Conservation (phyloP, 2,113 vertebrate genomes). For the Charina bottae region DNA sequence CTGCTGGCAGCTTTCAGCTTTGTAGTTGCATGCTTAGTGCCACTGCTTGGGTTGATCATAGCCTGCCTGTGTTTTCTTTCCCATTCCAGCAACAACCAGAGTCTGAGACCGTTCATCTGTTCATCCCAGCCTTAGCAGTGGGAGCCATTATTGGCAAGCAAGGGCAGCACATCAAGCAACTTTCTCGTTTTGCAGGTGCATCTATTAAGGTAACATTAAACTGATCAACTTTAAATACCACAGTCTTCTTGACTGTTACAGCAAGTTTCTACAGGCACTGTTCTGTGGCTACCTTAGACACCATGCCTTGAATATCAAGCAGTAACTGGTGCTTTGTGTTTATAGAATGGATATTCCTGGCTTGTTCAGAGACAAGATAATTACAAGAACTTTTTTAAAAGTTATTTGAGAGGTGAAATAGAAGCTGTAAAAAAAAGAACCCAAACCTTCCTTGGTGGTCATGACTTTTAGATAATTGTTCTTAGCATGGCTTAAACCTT, state of each 20-base stretch:
- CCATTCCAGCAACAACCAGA: constrained; percentile 84
- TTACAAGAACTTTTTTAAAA: constrained; percentile 68
- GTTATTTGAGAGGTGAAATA: constrained; percentile 67
- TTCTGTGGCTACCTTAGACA: neutral
- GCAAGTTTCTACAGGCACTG: constrained; percentile 61
- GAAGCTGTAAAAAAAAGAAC: constrained; percentile 56
- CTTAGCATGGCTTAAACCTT: constrained; percentile 33
- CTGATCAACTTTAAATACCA: constrained; percentile 41
- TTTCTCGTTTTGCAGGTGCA: constrained; percentile 95
- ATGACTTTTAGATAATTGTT: constrained; percentile 50
- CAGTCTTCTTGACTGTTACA: constrained; percentile 38
- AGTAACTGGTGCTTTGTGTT: constrained; percentile 63
- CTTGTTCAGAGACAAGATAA: constrained; percentile 67
- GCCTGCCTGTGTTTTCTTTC: constrained; percentile 55
- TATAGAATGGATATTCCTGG: constrained; percentile 68
- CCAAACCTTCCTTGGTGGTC: constrained; percentile 59
- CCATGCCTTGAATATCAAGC: constrained; percentile 44
- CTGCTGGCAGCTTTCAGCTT: neutral
- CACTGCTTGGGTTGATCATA: constrained; percentile 62
- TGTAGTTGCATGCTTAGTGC: constrained; percentile 20
- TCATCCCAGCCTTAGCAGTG: constrained; percentile 95
- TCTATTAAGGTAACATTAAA: constrained; percentile 91
- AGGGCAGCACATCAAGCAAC: constrained; percentile 99
- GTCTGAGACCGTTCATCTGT: constrained; percentile 95
- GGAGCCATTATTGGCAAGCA: constrained; percentile 99